Conservation (phyloP, 2,797 vertebrate species). For the Micropoecilia bifurca region DNA sequence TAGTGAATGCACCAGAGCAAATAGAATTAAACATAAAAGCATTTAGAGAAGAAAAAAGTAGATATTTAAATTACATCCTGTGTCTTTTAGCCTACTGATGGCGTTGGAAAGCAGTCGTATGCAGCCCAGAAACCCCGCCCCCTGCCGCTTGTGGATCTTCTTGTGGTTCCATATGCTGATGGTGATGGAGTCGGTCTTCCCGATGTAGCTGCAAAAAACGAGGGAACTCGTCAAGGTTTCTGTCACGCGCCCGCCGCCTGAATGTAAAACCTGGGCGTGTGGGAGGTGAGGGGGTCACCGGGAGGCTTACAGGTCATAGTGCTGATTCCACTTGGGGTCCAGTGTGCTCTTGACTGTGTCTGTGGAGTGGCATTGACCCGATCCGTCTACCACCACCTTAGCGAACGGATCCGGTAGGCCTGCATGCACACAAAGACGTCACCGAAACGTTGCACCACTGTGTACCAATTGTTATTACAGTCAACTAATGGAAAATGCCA, state of each 20-base stretch:
- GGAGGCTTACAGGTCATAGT: slow-evolving; percentile 95
- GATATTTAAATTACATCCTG: slow-evolving; percentile 88
- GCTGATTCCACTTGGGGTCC: slow-evolving; percentile 99
- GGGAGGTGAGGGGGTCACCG: background rate
- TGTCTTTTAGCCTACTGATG: slow-evolving; percentile 98
- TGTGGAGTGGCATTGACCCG: slow-evolving; percentile 98
- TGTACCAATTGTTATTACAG: background rate
- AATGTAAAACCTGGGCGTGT: no score
- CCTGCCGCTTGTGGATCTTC: slow-evolving; percentile 99
- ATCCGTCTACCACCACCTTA: slow-evolving; percentile 97
- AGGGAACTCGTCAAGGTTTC: background rate
- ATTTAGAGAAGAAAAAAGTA: background rate
- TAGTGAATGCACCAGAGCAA: background rate
- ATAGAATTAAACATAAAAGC: background rate
- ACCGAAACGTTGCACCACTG: background rate
- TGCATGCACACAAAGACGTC: slow-evolving; percentile 48
- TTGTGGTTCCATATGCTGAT: slow-evolving; percentile 99
- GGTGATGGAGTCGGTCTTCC: slow-evolving; percentile 97
- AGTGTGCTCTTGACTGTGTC: slow-evolving; percentile 99
- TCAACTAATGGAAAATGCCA: background rate
- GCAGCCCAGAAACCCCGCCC: slow-evolving; percentile 96
- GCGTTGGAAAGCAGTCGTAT: slow-evolving; percentile 95
- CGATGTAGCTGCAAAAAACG: slow-evolving; percentile 86
- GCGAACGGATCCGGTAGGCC: slow-evolving; percentile 97
- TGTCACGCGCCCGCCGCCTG: no score